Percentiles rank a stretch among this genome's conserved stretches.
Conservation (phyloP, 2,113 vertebrate species). For the Oreotrochilus melanogaster region DNA sequence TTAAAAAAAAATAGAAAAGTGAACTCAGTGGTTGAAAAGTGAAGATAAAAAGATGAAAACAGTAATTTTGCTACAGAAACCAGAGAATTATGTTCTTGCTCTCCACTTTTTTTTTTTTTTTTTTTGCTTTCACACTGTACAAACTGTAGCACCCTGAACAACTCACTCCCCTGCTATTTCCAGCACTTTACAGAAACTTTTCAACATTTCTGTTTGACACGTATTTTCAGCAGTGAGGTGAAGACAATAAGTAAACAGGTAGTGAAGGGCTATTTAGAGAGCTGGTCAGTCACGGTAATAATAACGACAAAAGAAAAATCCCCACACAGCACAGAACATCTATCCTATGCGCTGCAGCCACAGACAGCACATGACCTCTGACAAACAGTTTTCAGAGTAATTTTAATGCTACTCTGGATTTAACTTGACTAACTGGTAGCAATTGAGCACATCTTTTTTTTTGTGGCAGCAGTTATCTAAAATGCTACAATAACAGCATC, state of each 20-base stretch:
- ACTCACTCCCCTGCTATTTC: slow-evolving; percentile 84
- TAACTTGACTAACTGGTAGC: slow-evolving; percentile 91
- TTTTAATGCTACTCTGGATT: slow-evolving; percentile 91
- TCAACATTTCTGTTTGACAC: slow-evolving; percentile 83
- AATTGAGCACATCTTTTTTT: slow-evolving; percentile 89
- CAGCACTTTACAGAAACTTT: slow-evolving; percentile 86
- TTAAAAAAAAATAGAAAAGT: slow-evolving; percentile 78
- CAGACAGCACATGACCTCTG: slow-evolving; percentile 86
- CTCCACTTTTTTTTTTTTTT: slow-evolving; percentile 31
- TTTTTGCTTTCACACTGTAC: slow-evolving; percentile 79
- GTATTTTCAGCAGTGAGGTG: slow-evolving; percentile 84
- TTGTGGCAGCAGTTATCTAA: slow-evolving; percentile 93
- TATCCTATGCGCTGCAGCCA: slow-evolving; percentile 78
- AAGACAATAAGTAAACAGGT: slow-evolving; percentile 87
- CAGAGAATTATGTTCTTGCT: slow-evolving; percentile 82
- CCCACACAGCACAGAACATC: slow-evolving; percentile 78
- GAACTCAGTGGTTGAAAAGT: slow-evolving; percentile 83
- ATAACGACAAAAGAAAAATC: slow-evolving; percentile 74
- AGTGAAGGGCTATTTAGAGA: slow-evolving; percentile 85
- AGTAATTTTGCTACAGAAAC: slow-evolving; percentile 88
- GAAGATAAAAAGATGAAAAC: slow-evolving; percentile 86
- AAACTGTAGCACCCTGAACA: slow-evolving; percentile 82
- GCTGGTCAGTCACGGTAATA: slow-evolving; percentile 85
- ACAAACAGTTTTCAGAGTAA: slow-evolving; percentile 90
- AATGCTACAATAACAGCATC: slow-evolving; percentile 93